Base-by-base conservation (phyloP, 2,888 invertebrate genomes). In the Drosophila conformis region DNA sequence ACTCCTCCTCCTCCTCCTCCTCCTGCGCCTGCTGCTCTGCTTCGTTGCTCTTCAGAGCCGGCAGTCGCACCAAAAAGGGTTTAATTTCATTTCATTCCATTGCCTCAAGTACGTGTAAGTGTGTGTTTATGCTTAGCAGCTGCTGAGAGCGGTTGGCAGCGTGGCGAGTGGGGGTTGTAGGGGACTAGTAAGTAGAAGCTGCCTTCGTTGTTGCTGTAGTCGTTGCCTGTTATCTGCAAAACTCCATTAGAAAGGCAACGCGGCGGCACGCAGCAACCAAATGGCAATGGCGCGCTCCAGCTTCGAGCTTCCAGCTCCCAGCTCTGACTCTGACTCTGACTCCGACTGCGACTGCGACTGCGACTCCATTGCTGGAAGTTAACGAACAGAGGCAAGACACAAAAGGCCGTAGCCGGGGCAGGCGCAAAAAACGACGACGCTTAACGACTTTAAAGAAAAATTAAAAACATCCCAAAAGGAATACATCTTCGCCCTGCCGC, bases 391-490 rank as follows among this genome's bases (percentile, higher is more conserved):
- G 73, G 76, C 77, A 76, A 59, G 76, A 68, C 35, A 68, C 64
- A 68, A 84, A 74, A 76, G 67, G 60, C 61, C 48, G 52, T 46
- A 36, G 27, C 29, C 35, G 71, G 68, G 70, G 62, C 67, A 63
- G 80, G 80, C 76, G 79, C 75, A 81, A 77, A 73, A 81, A 78
- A 84, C 81, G 82, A 88, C 79, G 87, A 80, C 90, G 80, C 82
- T 90, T 88, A 90, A 87, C 90, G 90, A 89, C 85, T 85, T 88
- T 87, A 87, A 87, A 83, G 85, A 84, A 90, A 90, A 90, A 89
- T 89, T 89, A 90, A 90, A 90, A 90, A 88, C 90, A 85, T 90
- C 91, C 91, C 82, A 85, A 90, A 90, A 89, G 89, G 90, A 89
- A 90, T 89, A 90, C 89, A 90, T 89, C 89, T 90, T 89, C 80